Evolutionary conservation across 2,888 invertebrate species (phyloP).

Genomic region (Resseliella maxima): DNA sequence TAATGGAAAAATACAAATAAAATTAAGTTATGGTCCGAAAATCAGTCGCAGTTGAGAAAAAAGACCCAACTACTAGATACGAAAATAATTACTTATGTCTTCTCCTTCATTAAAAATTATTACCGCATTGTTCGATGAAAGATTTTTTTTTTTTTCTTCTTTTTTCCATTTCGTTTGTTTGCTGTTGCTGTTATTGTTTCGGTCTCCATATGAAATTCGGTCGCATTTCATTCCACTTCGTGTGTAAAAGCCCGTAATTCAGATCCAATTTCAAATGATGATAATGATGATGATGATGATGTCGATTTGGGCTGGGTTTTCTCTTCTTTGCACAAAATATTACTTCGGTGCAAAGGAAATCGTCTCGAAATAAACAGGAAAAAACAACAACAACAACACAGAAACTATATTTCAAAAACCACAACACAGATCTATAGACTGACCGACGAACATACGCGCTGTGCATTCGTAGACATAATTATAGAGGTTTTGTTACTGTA

Average conservation of each 20-base stretch:
- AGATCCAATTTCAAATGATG: constrained; percentile 15
- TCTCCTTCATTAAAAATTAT: constrained; percentile 51
- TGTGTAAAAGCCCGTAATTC: neutral
- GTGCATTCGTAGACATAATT: constrained; percentile 34
- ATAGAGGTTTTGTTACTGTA: constrained; percentile 48
- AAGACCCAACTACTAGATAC: neutral
- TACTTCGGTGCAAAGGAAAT: neutral
- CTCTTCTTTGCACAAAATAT: neutral
- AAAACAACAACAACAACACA: neutral
- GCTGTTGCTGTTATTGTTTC: too few relatives aligned
- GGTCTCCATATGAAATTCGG: neutral
- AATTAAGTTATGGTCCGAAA: constrained; percentile 3
- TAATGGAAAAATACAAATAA: neutral
- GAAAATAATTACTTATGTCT: constrained; percentile 11
- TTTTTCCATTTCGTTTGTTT: too few relatives aligned
- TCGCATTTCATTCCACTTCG: neutral
- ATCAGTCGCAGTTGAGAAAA: neutral
- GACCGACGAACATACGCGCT: constrained; percentile 5
- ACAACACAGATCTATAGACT: constrained; percentile 31
- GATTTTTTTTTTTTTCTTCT: neutral
- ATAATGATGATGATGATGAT: constrained; percentile 42
- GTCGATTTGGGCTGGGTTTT: neutral
- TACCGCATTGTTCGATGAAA: constrained; percentile 51
- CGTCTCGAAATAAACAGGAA: neutral
- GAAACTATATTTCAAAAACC: neutral